Base-by-base conservation (phyloP, 2,888 invertebrate species). In the Nemapogon koenigi region DNA sequence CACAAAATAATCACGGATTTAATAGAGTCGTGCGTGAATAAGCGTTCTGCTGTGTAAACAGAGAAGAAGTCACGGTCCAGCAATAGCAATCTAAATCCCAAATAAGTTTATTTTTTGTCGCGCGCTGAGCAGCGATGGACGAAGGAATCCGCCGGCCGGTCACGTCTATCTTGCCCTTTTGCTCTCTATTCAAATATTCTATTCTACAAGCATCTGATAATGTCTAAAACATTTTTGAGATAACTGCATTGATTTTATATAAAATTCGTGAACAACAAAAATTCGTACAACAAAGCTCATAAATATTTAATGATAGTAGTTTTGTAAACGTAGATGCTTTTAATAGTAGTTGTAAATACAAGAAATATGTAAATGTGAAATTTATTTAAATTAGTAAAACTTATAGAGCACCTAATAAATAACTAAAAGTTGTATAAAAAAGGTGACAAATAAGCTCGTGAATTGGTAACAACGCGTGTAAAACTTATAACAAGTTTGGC, bases 101-200 rank as follows among this genome's bases (percentile, higher is more conserved):
- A 71, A 72, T 73, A 62, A 63, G 66, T 70, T 73, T 62, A 63
- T 67, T 73, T 72, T 73, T 72, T 71, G 63, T 65, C 61, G 54
- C 55, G 52, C 48, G 53, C 55, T 41, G 45, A 46, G 46, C 39
- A 47, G 46, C 40, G 50, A 33, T 11, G 19, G 33, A 4, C 31
- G 19, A 46, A 53, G 52, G 59, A 62, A 59, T 54, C 54, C 46
- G 49, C 8, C 33, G 53, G 52, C 49, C 49, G 53, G 60, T 67
- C 69, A 68, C 65, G 71, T 63, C 53, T 44, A 49, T 50, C 49
- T 52, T 50, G 46, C 33, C 33, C 33, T 33, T 33, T 33, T 33
- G 33, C 33, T 33, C 33, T 33, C 17, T 33, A 37, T 37, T 27
- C 28, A 26, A 37, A 37, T 37, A 29, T 29, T 18, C 37, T 16